Base-by-base conservation (phyloP, 1,140 invertebrate genomes). In the Calliopsis andreniformis region DNA sequence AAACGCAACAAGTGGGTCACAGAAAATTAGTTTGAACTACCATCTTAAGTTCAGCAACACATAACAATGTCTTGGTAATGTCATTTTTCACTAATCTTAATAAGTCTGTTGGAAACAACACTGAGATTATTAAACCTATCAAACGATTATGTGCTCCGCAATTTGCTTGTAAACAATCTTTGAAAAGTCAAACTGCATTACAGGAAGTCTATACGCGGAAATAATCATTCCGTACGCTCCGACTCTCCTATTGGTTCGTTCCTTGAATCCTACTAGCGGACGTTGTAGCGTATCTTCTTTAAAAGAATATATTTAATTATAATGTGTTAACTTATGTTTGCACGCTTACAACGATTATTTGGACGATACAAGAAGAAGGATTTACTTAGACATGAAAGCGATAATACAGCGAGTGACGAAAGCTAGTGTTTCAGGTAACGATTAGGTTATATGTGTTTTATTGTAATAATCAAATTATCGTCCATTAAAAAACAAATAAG, bases 361-460 rank as follows among this genome's bases (percentile, higher is more conserved):
- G 14, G 16, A 18, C 14, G 8, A 32, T 68, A 69, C 32, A 43
- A 69, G 25, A 28, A 51, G 14, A 8, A 42, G 51, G 25, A 20
- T 58, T 39, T 28, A 55, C 20, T 45, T 72, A 16, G 49, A 80
- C 45, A 96, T 96, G 95, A 95, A 94, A 90, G 95, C 94, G n/a
- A 88, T 96, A 76, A 94, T 97, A 80, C 96, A 97, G 90, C 91
- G 96, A 63, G 96, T 96, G 45, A 93, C 92, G 59, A 93, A 94
- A 84, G 95, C 96, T 30, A 95, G 94, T 87, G 95, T 96, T 49
- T 93, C 94, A 87, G 95, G 96, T 96, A 93, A 90, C 82, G 59
- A 28, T 49, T 20, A 78, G 55, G 58, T 28, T 63, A 61, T 53
- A 58, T 3, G 12, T 75, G 32, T 80, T 66, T 71, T 51, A 59